A percentile compares a stretch with the other conserved stretches of the same genome.
These are phyloP conservation scores for Ochropleura plecta DNA, from an alignment of 2,888 invertebrate species.

Conservation along the genomic window DNA sequence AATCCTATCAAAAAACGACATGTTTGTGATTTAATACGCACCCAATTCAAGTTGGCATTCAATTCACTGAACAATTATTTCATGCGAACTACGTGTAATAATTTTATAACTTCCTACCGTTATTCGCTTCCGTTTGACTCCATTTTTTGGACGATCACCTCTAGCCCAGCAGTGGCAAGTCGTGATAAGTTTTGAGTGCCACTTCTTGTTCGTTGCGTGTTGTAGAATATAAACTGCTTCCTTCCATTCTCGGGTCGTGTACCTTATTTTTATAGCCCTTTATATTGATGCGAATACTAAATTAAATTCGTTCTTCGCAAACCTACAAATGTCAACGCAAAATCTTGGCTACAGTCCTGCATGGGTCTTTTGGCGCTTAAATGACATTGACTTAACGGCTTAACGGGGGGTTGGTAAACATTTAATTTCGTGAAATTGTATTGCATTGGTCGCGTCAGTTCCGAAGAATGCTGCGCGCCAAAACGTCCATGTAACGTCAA, in stretches of 20 bases:
- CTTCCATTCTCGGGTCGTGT: slow-evolving; percentile 9
- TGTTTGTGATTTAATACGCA: not conserved
- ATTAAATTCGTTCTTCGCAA: not conserved
- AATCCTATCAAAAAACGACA: not conserved
- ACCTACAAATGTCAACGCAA: not conserved
- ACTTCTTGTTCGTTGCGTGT: slow-evolving; percentile 15
- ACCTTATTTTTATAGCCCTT: slow-evolving; percentile 13
- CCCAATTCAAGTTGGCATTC: not conserved
- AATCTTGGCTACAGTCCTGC: not conserved
- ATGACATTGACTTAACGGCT: not conserved
- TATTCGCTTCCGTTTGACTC: not conserved
- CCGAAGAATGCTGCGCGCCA: too few relatives aligned
- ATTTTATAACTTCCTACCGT: slow-evolving; percentile 1
- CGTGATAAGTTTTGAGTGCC: slow-evolving; percentile 1
- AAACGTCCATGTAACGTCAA: not conserved
- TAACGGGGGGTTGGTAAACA: not conserved
- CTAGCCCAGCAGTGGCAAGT: not conserved
- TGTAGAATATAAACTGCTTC: slow-evolving; percentile 13
- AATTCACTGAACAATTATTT: not conserved
- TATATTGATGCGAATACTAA: not conserved
- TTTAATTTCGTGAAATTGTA: not conserved
- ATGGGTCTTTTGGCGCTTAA: not conserved
- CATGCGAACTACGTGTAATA: not conserved
- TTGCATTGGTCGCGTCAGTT: not conserved
- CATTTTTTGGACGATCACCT: slow-evolving; percentile 10